Base-by-base conservation (phyloP, 1,140 invertebrate species). In the Dendroctonus ponderosae region DNA sequence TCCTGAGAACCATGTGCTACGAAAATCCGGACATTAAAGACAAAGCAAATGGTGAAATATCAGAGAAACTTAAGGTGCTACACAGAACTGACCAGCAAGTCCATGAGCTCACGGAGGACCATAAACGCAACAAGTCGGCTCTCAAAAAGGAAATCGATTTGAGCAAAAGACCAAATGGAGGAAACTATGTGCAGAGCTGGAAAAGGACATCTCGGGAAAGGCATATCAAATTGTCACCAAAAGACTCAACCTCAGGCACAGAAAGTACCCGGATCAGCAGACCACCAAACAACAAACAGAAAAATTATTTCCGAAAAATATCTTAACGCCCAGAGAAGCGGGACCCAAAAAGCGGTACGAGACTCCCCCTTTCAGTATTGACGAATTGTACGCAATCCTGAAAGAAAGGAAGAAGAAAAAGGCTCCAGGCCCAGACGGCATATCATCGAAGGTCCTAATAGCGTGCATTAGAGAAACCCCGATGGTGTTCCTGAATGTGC, bases 361-460 rank as follows among this genome's bases (percentile, higher is more conserved):
- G 37, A 15, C 38, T 51, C 0, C n/a, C n/a, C n/a, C n/a, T n/a
- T 72, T 75, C 44, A 70, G 56, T 0, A 11, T n/a, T 12, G 59
- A 69, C 14, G 70, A 74, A 43, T 52, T 71, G 9, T 8, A n/a
- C 39, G 52, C 41, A 14, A 73, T 49, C 7, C 11, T 60, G 7
- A 26, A 12, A 5, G 52, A 62, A 5, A 8, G 69, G 2, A 64
- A 68, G 39, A 67, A n/a, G 9, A 63, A 63, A 7, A 74, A 73
- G 50, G 67, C 71, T 0, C 72, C 74, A 8, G 72, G 72, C 7
- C 72, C 68, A 2, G 74, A 72, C 48, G 58, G 65, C 0, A 62
- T 74, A 11, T 67, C 71, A 14, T 7, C 44, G n/a, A 67, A 70
- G 26, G 65, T 74, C 0, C 14, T 74, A 0, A 73, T 69, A 40